Base-by-base conservation (phyloP, 2,888 invertebrate genomes). In the Furcula furcula region DNA sequence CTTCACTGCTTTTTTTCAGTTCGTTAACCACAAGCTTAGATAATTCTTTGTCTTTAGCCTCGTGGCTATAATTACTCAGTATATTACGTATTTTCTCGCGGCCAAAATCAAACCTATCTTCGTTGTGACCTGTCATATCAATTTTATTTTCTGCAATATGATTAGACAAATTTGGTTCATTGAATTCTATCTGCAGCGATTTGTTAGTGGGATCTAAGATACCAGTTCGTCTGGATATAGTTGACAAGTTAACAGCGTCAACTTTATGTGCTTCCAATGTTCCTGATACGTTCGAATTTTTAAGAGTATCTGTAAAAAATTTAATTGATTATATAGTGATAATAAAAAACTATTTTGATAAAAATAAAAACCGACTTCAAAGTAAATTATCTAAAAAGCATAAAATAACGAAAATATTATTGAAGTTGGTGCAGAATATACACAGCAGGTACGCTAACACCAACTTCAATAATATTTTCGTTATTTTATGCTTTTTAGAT, bases 11-110 rank as follows among this genome's bases (percentile, higher is more conserved):
- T 28, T 42, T 50, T 49, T 74, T 76, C 7, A 88, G 49, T 49
- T 87, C 87, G 40, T 81, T 81, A 0, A 84, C 87, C 2, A 88
- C 65, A 7, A 86, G 36, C 37, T 84, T 82, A 1, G 87, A 84
- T 7, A 88, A 40, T 2, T 76, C 70, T 46, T 68, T 74, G 30
- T 85, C 74, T 53, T 77, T 86, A 11, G 40, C 41, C 30, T 45
- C 53, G 40, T 74, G 66, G 7, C 74, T 73, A 25, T 68, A 51
- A 51, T 84, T 85, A 3, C 71, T 69, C 0, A 75, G 43, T 1
- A 75, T 42, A 4, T 61, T 42, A 19, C 53, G 52, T n/a, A 73
- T 33, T 41, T 69, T 67, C 14, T 70, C 61, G 25, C 66, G 60
- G 14, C 54, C 49, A 19, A 61, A 7, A 35, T 65, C 55, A 28